Conservation (phyloP, 2,113 vertebrate species). For the Heterocephalus glaber region DNA sequence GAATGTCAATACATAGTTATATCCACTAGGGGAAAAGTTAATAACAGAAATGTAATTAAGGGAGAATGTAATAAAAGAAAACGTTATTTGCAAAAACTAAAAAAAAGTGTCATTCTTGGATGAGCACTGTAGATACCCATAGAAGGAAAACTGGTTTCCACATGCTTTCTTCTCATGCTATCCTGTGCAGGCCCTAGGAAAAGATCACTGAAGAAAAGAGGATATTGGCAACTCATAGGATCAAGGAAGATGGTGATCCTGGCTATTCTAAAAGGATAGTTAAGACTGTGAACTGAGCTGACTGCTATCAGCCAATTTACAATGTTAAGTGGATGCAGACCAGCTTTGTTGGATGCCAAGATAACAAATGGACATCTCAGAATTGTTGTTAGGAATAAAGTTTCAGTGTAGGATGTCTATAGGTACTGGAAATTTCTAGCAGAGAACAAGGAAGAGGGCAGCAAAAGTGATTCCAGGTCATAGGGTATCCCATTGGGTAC, state of each 20-base stretch:
- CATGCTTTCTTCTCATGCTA: not conserved
- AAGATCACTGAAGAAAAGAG: not conserved
- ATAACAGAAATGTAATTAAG: slow-evolving; percentile 68
- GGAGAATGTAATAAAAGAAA: slow-evolving; percentile 65
- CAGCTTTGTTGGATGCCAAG: not conserved
- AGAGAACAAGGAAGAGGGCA: slow-evolving; percentile 13
- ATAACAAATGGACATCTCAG: slow-evolving; percentile 2
- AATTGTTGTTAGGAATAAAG: not conserved
- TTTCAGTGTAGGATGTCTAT: not conserved
- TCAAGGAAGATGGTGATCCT: not conserved
- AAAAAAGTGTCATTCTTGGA: slow-evolving; percentile 5
- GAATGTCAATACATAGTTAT: slow-evolving; percentile 47
- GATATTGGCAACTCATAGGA: not conserved
- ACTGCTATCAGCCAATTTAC: not conserved
- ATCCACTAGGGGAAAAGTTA: slow-evolving; percentile 54
- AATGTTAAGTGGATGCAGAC: not conserved
- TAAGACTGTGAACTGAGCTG: not conserved
- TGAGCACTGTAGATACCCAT: slow-evolving; percentile 1
- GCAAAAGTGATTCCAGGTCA: slow-evolving; percentile 17
- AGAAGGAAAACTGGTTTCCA: slow-evolving; percentile 17
- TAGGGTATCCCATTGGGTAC: not conserved
- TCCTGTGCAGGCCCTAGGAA: not conserved
- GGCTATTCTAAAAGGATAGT: not conserved
- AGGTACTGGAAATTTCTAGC: slow-evolving; percentile 50
- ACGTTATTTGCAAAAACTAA: slow-evolving; percentile 39